Conservation (phyloP, 2,113 vertebrate genomes). For the Oncorhynchus masou region DNA sequence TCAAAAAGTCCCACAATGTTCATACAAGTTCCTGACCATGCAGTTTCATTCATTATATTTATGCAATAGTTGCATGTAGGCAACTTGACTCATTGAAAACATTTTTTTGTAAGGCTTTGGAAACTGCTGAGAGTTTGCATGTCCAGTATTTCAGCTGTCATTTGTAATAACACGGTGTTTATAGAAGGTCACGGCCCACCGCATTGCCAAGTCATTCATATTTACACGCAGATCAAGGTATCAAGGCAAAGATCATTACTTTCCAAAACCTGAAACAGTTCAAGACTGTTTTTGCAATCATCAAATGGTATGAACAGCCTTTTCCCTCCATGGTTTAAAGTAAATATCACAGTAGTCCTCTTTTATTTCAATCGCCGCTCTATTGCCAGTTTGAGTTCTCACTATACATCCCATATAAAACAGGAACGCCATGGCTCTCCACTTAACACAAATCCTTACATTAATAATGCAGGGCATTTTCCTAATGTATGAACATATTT, state of each 20-base stretch:
- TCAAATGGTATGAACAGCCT: not conserved
- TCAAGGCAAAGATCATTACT: not conserved
- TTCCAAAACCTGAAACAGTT: not conserved
- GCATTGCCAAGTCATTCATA: not conserved
- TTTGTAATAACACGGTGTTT: not conserved
- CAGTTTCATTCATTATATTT: too few relatives aligned
- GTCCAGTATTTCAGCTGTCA: not conserved
- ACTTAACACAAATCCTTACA: constrained; percentile 63
- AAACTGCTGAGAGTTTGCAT: not conserved
- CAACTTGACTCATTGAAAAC: too few relatives aligned
- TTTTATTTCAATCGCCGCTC: not conserved
- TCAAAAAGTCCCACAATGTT: too few relatives aligned
- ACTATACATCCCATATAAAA: constrained; percentile 61
- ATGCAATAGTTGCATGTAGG: too few relatives aligned
- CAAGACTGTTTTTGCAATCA: not conserved
- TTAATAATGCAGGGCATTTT: constrained; percentile 77
- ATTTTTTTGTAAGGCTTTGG: not conserved
- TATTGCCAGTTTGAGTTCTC: not conserved
- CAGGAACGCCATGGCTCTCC: constrained; percentile 60
- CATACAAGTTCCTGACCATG: too few relatives aligned
- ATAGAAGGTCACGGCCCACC: not conserved
- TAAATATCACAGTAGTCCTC: not conserved
- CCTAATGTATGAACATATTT: constrained; percentile 75
- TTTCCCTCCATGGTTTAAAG: not conserved
- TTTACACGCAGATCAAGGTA: not conserved